Percentiles rank a stretch among this genome's conserved stretches.
Evolutionary conservation across 2,888 invertebrate genomes (phyloP).

Genomic region (Trichacis sp.): DNA sequence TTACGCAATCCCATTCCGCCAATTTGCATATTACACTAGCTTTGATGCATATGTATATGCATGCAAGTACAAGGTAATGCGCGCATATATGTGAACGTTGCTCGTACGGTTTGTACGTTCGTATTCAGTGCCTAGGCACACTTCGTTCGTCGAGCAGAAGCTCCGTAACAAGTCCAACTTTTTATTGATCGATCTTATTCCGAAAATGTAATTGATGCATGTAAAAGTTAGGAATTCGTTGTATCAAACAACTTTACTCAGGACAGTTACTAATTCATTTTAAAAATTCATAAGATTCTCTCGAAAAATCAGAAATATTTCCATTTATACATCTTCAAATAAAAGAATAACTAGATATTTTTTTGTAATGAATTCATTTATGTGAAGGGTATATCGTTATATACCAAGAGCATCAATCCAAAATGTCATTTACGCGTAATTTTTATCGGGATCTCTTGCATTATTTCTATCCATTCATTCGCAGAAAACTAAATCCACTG

Average conservation of each 20-base stretch:
- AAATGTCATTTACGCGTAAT: constrained; percentile 24
- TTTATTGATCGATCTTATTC: constrained; percentile 7
- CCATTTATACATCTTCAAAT: no score
- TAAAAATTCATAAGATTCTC: no score
- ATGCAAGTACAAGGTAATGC: constrained; percentile 31
- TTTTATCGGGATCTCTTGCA: constrained; percentile 31
- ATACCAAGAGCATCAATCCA: no score
- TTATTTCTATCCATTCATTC: constrained; percentile 33
- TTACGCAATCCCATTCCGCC: constrained; percentile 62
- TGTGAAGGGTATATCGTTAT: no score
- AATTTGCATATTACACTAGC: constrained; percentile 63
- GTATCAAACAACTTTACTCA: no score
- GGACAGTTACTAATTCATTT: no score
- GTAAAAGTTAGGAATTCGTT: no score
- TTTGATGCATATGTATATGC: constrained; percentile 39
- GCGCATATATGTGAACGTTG: constrained; percentile 26
- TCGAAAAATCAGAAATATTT: no score
- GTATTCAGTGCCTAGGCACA: constrained; percentile 33
- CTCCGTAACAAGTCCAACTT: constrained; percentile 41
- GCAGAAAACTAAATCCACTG: constrained; percentile 37
- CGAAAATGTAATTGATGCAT: neutral
- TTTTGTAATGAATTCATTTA: no score
- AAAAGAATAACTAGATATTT: no score
- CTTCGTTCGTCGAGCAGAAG: constrained; percentile 43
- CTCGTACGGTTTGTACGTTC: constrained; percentile 23